Evolutionary conservation across 2,113 vertebrate species (phyloP).

Genomic region (Pseudopodoces humilis): DNA sequence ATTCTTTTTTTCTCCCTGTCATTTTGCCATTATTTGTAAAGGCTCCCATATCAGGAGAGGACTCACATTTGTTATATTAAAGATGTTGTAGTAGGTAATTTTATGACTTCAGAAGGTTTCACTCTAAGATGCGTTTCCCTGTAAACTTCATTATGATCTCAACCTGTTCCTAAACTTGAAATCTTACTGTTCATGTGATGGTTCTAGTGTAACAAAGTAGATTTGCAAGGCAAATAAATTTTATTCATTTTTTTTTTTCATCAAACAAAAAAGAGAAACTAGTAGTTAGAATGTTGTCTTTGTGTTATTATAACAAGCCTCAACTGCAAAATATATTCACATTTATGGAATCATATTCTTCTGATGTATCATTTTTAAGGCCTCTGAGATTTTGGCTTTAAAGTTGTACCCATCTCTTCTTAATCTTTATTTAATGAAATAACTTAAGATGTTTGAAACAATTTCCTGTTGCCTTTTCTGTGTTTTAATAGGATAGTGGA

Average conservation of each 20-base stretch:
- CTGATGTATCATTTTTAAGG: background rate
- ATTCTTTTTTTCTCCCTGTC: fast-evolving
- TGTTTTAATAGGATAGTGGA: slow-evolving; percentile 88
- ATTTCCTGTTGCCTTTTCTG: background rate
- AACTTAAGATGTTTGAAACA: background rate
- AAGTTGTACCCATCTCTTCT: background rate
- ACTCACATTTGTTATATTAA: background rate
- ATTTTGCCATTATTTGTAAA: background rate
- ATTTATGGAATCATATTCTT: background rate
- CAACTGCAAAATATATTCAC: background rate
- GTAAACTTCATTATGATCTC: background rate
- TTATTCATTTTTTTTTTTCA: background rate
- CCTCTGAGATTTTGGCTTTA: background rate
- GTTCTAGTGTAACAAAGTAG: background rate
- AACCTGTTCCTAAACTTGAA: background rate
- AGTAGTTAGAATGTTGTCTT: background rate
- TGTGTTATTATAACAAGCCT: background rate
- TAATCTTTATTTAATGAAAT: background rate
- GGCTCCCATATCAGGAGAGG: background rate
- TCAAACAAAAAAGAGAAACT: background rate
- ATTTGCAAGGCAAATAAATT: background rate
- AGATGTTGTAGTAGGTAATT: background rate
- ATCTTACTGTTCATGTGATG: background rate
- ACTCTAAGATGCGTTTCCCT: background rate
- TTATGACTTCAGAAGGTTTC: background rate